Base-by-base conservation (phyloP, 2,113 vertebrate genomes). In the Irena cyanogastra region DNA sequence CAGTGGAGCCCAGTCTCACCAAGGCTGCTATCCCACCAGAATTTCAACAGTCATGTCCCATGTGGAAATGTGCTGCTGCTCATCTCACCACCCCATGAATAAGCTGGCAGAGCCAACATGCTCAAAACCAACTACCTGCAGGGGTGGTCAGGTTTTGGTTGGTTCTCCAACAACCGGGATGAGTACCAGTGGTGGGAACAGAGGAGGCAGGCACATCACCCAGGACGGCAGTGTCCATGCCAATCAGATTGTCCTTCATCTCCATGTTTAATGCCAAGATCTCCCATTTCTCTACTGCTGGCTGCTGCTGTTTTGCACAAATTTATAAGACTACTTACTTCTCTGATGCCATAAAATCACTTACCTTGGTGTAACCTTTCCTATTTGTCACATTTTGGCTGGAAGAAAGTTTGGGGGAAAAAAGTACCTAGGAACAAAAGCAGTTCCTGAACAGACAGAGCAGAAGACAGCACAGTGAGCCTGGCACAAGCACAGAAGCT, bases 41-140 rank as follows among this genome's bases (percentile, higher is more conserved):
- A 53, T 64, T 74, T 71, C 45, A 71, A 28, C 6, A 39, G 44
- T 39, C 2, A 0, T 7, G 18, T 47, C 26, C 26, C 54, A 77
- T n/a, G n/a, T n/a, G n/a, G n/a, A n/a, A n/a, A n/a, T 41, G 8
- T 41, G 33, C 61, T 0, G 0, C 68, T 64, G 61, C 60, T 82
- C 35, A 66, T 70, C 37, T 42, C 19, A 45, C 8, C 30, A 45
- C 10, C 4, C 16, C 13, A 14, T 3, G 12, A 79, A 82, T 4
- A 23, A 82, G n/a, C 15, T n/a, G 21, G 33, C 59, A 59, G 30
- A 89, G 23, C 23, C 27, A 68, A 22, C 15, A 39, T 5, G 44
- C 53, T 60, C 57, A 30, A 64, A 83, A 42, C 9, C 13, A 49
- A 53, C 16, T 19, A 17, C 16, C 22, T 53, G 68, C 26, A 65